A percentile compares a stretch with the other conserved stretches of the same genome.
These are phyloP conservation scores for Sipunculus nudus DNA, from an alignment of 2,888 invertebrate species.

Conservation along the genomic window DNA sequence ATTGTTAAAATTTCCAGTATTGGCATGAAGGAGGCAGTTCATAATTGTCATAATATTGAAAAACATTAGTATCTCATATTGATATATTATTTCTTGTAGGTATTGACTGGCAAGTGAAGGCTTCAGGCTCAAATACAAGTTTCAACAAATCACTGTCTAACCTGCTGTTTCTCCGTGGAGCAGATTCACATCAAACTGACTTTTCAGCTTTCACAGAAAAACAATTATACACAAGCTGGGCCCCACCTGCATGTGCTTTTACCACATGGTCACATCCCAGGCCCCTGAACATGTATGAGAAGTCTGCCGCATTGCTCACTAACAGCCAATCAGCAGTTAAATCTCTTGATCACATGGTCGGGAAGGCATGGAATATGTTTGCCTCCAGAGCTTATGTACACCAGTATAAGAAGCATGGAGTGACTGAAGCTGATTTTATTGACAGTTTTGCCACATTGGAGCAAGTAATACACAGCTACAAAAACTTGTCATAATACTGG, in stretches of 20 bases:
- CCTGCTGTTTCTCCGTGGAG: constrained; percentile 55
- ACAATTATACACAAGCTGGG: constrained; percentile 56
- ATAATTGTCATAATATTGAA: no score
- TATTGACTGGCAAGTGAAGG: constrained; percentile 60
- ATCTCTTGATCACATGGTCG: constrained; percentile 55
- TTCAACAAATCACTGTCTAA: constrained; percentile 57
- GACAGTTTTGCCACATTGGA: constrained; percentile 64
- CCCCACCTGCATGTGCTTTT: constrained; percentile 40
- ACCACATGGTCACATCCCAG: constrained; percentile 48
- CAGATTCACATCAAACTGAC: constrained; percentile 48
- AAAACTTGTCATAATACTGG: no score
- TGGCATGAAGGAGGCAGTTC: no score
- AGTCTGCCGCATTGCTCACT: constrained; percentile 59
- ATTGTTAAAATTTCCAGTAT: no score
- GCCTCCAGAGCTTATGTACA: constrained; percentile 66
- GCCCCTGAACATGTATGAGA: constrained; percentile 60
- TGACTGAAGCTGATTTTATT: constrained; percentile 64
- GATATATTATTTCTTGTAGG: constrained; percentile 53
- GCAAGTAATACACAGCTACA: constrained; percentile 63
- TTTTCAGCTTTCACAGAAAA: constrained; percentile 48
- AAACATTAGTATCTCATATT: no score
- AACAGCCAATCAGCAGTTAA: constrained; percentile 60
- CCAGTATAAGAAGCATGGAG: constrained; percentile 64
- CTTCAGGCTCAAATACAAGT: constrained; percentile 17
- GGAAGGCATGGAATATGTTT: constrained; percentile 67